phyloP scores from a whole-genome alignment of 2,797 vertebrate genomes.

The Benthosema pterotum region DNA sequence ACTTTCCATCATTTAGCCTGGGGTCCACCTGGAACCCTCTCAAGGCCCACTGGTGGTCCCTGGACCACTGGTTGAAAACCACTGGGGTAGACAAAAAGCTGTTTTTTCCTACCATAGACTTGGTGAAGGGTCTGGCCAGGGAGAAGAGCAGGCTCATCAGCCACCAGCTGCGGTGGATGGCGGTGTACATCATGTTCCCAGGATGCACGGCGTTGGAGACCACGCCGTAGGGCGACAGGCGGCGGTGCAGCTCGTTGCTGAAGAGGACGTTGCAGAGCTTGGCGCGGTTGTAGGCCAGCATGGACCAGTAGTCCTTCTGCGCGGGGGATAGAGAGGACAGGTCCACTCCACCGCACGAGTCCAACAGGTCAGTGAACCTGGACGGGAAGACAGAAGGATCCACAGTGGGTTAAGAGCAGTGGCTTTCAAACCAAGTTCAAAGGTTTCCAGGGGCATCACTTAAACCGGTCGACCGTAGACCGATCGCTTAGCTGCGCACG shows the following conservation, averaged over 20 bases:
- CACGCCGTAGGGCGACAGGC: slow-evolving; percentile 88
- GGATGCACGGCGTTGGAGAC: slow-evolving; percentile 91
- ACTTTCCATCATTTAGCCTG: no score
- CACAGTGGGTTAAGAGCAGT: slow-evolving; percentile 2
- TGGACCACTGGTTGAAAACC: no score
- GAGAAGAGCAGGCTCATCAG: slow-evolving; percentile 92
- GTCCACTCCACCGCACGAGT: slow-evolving; percentile 88
- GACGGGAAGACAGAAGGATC: slow-evolving; percentile 43
- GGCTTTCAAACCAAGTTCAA: no score
- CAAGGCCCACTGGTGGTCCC: no score
- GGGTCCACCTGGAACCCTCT: no score
- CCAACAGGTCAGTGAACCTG: slow-evolving; percentile 93
- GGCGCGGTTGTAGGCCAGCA: slow-evolving; percentile 97
- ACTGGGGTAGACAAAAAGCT: no score
- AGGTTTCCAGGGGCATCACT: no score
- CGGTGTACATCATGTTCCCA: slow-evolving; percentile 96
- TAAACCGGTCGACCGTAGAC: no score
- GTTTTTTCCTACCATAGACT: slow-evolving; percentile 94
- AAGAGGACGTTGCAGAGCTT: slow-evolving; percentile 96
- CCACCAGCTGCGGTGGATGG: slow-evolving; percentile 93
- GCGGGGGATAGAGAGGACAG: slow-evolving; percentile 87
- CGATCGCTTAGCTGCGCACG: no score
- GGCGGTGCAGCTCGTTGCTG: slow-evolving; percentile 92
- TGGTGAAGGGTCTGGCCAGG: slow-evolving; percentile 93
- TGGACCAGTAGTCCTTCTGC: slow-evolving; percentile 93